Percentiles rank a stretch among this genome's conserved stretches.
phyloP scores from a whole-genome alignment of 2,797 vertebrate species.

The Dallia pectoralis region DNA sequence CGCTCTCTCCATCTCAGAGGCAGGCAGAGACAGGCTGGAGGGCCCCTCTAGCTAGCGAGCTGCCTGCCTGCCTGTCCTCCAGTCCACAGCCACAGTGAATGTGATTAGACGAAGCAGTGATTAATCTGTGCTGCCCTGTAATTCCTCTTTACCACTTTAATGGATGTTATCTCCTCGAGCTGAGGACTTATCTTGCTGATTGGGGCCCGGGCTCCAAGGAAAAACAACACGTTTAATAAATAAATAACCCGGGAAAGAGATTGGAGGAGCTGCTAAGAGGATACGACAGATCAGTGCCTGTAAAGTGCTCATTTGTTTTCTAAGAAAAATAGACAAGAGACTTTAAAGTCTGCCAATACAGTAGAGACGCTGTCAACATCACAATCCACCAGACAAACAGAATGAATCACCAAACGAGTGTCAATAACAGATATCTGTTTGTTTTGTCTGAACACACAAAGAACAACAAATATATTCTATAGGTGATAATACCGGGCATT shows the following conservation, averaged over 20 bases:
- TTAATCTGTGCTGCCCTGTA: constrained; percentile 77
- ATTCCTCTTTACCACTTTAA: constrained; percentile 80
- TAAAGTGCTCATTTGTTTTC: constrained; percentile 78
- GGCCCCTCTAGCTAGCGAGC: constrained; percentile 67
- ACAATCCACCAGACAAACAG: constrained; percentile 61
- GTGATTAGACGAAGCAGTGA: constrained; percentile 73
- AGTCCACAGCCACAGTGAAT: constrained; percentile 60
- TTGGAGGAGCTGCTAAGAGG: constrained; percentile 69
- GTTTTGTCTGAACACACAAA: not conserved
- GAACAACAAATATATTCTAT: constrained; percentile 12
- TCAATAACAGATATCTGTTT: constrained; percentile 49
- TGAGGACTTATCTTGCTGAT: constrained; percentile 78
- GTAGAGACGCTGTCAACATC: constrained; percentile 61
- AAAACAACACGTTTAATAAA: constrained; percentile 64
- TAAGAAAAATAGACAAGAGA: constrained; percentile 67
- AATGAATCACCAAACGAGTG: constrained; percentile 57
- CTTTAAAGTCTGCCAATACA: constrained; percentile 66
- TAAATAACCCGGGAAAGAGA: constrained; percentile 58
- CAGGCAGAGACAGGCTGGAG: constrained; percentile 9
- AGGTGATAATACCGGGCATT: constrained; percentile 13
- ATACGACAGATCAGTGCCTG: constrained; percentile 75
- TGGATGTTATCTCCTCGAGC: constrained; percentile 79
- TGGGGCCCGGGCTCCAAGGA: constrained; percentile 57
- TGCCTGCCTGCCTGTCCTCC: constrained; percentile 28
- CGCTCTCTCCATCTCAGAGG: not conserved